These are phyloP conservation scores for Beaufortia kweichowensis DNA, from an alignment of 2,113 vertebrate genomes.

Conservation along the genomic window DNA sequence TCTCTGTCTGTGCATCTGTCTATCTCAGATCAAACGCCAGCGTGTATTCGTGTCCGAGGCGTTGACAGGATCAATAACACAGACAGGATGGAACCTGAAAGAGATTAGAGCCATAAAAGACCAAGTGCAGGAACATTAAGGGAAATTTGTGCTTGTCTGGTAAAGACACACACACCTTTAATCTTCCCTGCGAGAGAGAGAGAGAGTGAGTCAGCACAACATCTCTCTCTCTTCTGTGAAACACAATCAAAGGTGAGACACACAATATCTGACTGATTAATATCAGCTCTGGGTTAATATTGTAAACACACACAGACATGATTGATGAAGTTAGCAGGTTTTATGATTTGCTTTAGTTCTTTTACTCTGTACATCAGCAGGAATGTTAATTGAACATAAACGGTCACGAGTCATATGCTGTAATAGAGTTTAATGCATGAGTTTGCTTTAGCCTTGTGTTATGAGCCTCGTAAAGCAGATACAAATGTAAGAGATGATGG, in stretches of 20 bases:
- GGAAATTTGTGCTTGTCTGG: conserved; percentile 32
- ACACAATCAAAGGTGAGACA: conserved; percentile 15
- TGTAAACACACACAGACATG: no score
- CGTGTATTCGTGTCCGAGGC: conserved; percentile 17
- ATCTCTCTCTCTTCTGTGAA: background rate
- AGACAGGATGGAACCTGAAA: conserved; percentile 1
- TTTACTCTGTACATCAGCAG: no score
- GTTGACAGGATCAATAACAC: conserved; percentile 25
- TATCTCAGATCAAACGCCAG: conserved; percentile 17
- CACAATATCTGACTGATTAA: no score
- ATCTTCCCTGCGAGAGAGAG: conserved; percentile 32
- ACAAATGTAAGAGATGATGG: no score
- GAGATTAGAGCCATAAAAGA: conserved; percentile 32
- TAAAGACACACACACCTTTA: conserved; percentile 38
- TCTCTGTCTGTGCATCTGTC: background rate
- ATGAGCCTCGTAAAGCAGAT: no score
- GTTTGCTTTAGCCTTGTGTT: no score
- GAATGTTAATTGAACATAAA: no score
- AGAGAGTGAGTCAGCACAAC: conserved; percentile 36
- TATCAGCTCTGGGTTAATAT: no score
- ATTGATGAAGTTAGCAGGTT: no score
- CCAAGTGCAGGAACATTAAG: conserved; percentile 26
- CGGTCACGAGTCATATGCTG: no score
- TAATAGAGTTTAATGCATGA: no score
- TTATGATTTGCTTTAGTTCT: no score